These are phyloP conservation scores for Rhinoptilus africanus DNA, from an alignment of 2,113 vertebrate species.

Conservation along the genomic window DNA sequence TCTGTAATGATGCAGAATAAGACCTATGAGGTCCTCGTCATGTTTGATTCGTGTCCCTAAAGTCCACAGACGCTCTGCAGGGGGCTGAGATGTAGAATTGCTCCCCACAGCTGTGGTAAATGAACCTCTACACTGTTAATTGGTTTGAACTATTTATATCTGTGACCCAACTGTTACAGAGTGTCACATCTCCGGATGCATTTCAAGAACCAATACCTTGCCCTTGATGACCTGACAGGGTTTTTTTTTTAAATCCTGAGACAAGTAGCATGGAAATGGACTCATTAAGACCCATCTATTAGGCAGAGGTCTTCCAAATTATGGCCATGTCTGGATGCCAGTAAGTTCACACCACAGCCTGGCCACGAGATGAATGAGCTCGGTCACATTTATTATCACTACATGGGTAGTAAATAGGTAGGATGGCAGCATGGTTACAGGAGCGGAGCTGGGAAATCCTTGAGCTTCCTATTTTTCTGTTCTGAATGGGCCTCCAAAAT, in stretches of 20 bases:
- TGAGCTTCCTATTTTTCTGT: neutral
- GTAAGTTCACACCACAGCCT: neutral
- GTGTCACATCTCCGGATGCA: neutral
- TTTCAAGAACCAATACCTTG: neutral
- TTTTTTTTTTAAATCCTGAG: neutral
- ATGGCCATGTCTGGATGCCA: neutral
- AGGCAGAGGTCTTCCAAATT: neutral
- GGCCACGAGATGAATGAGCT: neutral
- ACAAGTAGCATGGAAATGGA: neutral
- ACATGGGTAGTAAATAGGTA: accelerated
- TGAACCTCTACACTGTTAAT: neutral
- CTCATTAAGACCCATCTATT: neutral
- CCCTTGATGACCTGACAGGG: neutral
- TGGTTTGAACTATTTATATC: neutral
- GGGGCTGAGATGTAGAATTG: neutral
- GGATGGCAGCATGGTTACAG: neutral
- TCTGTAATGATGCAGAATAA: neutral
- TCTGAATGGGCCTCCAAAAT: neutral
- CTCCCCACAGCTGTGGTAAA: neutral
- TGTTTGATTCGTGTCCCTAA: neutral
- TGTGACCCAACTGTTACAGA: neutral
- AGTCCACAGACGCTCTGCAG: neutral
- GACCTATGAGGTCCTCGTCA: neutral
- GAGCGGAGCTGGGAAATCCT: neutral
- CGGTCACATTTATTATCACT: neutral